phyloP scores from a whole-genome alignment of 92 coral and sea anemone species.

The Pocillopora grandis region DNA sequence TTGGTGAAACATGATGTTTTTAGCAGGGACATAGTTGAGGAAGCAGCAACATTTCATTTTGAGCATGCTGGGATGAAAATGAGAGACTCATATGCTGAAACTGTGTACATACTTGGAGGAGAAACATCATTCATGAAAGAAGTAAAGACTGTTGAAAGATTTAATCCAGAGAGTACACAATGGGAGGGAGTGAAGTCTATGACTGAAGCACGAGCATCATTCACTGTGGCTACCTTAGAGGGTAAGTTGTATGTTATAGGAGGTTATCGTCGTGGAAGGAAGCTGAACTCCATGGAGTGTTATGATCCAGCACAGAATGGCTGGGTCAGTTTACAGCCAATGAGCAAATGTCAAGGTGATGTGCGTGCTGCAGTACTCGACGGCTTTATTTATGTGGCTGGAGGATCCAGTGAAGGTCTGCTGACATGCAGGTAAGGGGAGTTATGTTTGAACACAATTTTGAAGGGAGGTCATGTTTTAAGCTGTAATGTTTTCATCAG shows the following conservation, averaged over 20 bases:
- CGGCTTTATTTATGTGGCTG: slow-evolving; percentile 96
- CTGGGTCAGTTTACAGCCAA: slow-evolving; percentile 76
- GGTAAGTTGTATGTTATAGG: slow-evolving; percentile 94
- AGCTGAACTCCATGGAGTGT: slow-evolving; percentile 88
- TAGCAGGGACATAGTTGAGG: slow-evolving; percentile 85
- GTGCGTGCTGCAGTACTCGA: slow-evolving; percentile 93
- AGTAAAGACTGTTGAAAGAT: slow-evolving; percentile 82
- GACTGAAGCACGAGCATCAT: slow-evolving; percentile 88
- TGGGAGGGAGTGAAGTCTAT: slow-evolving; percentile 81
- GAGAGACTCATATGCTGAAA: slow-evolving; percentile 83
- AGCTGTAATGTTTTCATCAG: no score
- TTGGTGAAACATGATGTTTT: slow-evolving; percentile 72
- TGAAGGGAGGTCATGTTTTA: neutral
- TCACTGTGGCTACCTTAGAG: slow-evolving; percentile 75
- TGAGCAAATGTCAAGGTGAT: slow-evolving; percentile 92
- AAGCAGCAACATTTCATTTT: slow-evolving; percentile 83
- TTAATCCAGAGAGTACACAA: slow-evolving; percentile 74
- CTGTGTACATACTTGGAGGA: slow-evolving; percentile 88
- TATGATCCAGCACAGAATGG: slow-evolving; percentile 76
- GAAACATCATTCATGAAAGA: slow-evolving; percentile 99
- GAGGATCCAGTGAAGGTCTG: slow-evolving; percentile 94
- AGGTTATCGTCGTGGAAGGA: slow-evolving; percentile 90
- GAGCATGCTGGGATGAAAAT: slow-evolving; percentile 91
- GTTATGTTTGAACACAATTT: neutral
- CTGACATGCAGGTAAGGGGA: slow-evolving; percentile 88